These are phyloP conservation scores for Bemisia tabaci DNA, from an alignment of 1,140 invertebrate species.

Conservation along the genomic window DNA sequence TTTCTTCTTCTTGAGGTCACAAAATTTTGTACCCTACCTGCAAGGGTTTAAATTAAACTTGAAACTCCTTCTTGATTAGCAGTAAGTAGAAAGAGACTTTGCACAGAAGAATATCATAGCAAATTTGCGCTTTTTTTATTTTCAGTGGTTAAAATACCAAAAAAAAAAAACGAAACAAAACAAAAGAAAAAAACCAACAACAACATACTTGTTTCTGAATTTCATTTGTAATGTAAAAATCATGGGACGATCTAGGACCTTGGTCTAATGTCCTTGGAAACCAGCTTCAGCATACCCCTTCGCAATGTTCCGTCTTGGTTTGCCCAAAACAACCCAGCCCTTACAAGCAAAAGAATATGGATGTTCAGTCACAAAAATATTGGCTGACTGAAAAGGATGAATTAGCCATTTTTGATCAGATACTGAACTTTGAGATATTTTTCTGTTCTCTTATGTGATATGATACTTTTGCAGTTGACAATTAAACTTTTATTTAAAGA, in stretches of 20 bases:
- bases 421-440: too few species aligned
- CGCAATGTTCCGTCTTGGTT: constrained; percentile 58
- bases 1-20: too few species aligned
- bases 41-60: too few species aligned
- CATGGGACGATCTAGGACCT: constrained; percentile 85
- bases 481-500: too few species aligned
- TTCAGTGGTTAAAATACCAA: neutral
- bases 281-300: constrained; percentile 69
- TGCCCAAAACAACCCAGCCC: constrained; percentile 83
- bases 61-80: too few species aligned
- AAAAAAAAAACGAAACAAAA: neutral
- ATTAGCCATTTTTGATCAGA: too few species aligned
- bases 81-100: too few species aligned
- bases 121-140: neutral
- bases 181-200: constrained; percentile 13
- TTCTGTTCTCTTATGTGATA: too few species aligned
- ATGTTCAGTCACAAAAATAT: constrained; percentile 3
- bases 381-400: too few species aligned
- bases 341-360: constrained; percentile 36
- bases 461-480: too few species aligned
- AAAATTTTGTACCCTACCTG: too few species aligned
- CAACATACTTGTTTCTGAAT: constrained; percentile 71
- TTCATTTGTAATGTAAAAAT: constrained; percentile 79
- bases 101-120: too few species aligned
- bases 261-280: constrained; percentile 89